Evolutionary conservation across 2,113 vertebrate genomes (phyloP).

Genomic region (Montifringilla adamsi): DNA sequence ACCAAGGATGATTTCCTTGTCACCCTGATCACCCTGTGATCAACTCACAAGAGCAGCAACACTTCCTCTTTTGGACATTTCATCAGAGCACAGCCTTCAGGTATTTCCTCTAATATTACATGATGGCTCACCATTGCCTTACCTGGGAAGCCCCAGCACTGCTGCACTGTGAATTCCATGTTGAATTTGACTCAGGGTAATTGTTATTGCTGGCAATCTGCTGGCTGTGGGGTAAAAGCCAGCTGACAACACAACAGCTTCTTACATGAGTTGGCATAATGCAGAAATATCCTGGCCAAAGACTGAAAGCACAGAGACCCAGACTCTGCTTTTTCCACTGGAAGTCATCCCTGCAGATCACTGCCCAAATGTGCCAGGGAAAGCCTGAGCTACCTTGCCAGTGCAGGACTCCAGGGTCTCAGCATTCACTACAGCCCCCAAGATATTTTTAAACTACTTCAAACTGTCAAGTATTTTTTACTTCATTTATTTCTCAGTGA

Average conservation of each 20-base stretch:
- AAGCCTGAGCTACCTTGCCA: not conserved
- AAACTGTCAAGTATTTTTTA: not conserved
- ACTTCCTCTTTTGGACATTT: not conserved
- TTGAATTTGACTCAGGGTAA: not conserved
- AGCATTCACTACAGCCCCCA: not conserved
- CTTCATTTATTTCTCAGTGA: not conserved
- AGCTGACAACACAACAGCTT: constrained; percentile 17
- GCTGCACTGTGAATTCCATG: not conserved
- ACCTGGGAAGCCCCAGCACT: not conserved
- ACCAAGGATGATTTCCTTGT: not conserved
- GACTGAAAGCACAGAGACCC: not conserved
- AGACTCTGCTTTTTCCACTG: not conserved
- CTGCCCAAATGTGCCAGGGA: not conserved
- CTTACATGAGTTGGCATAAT: not conserved
- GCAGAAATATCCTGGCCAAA: not conserved
- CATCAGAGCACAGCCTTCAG: not conserved
- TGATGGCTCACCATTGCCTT: not conserved
- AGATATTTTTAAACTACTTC: not conserved
- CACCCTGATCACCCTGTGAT: not conserved
- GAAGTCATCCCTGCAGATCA: not conserved
- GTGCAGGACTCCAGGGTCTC: not conserved
- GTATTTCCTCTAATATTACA: not conserved
- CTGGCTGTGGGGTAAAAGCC: not conserved
- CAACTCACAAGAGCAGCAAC: not conserved
- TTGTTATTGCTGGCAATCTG: constrained; percentile 6